A percentile compares a stretch with the other conserved stretches of the same genome.
Evolutionary conservation across 2,888 invertebrate species (phyloP).

Genomic region (Branchellion lobata): DNA sequence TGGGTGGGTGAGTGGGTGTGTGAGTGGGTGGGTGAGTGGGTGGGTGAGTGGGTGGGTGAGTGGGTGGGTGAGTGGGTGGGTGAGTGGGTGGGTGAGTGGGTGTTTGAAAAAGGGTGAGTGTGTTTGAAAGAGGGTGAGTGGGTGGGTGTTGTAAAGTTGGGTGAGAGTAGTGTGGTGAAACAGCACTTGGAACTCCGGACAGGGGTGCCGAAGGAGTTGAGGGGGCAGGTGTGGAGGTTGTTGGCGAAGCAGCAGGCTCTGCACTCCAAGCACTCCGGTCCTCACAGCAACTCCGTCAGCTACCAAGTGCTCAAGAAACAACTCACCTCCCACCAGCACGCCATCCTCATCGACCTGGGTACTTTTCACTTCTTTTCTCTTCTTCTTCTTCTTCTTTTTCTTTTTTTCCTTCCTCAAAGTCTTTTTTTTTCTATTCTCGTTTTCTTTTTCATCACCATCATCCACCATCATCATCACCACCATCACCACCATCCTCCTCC

Average conservation of each 20-base stretch:
- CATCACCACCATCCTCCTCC: not conserved
- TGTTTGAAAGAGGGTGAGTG: no score
- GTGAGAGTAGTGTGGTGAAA: no score
- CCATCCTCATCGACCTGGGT: constrained; percentile 90
- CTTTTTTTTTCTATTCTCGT: not conserved
- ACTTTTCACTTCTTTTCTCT: no score
- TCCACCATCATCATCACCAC: not conserved
- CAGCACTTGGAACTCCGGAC: no score
- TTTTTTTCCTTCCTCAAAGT: not conserved
- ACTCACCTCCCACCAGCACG: constrained; percentile 91
- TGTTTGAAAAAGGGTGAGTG: no score
- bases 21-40: not conserved
- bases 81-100: no score
- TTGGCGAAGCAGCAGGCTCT: constrained; percentile 76
- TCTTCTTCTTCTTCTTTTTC: no score
- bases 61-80: no score
- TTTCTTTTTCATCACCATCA: no score
- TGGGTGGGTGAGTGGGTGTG: not conserved
- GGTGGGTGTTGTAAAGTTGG: no score
- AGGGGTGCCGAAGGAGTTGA: constrained; percentile 81
- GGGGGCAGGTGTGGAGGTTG: constrained; percentile 89
- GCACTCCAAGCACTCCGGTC: constrained; percentile 71
- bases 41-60: not conserved
- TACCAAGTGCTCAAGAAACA: constrained; percentile 80
- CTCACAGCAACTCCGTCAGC: constrained; percentile 61